A percentile compares a stretch with the other conserved stretches of the same genome.
phyloP scores from a whole-genome alignment of 2,797 vertebrate genomes.

The Crypturellus tataupa region DNA sequence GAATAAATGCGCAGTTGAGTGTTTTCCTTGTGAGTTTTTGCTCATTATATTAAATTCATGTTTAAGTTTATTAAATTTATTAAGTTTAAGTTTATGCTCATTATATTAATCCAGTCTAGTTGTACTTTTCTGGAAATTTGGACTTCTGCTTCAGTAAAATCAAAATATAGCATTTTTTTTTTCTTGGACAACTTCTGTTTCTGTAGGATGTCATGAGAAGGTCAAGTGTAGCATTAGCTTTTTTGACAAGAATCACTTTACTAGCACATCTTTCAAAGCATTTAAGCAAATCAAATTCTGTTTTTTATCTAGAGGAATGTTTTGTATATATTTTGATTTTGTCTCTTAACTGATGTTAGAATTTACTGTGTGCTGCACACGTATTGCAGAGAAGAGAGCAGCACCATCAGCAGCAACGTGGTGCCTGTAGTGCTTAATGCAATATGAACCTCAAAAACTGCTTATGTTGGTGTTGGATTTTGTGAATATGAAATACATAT shows the following conservation, averaged over 20 bases:
- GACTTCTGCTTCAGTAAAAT: neutral
- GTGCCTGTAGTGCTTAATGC: neutral
- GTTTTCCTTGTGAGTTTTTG: neutral
- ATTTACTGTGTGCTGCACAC: fast-evolving
- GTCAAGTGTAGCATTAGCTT: neutral
- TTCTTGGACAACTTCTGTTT: neutral
- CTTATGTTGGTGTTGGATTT: neutral
- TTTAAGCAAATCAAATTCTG: fast-evolving
- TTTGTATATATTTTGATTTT: neutral
- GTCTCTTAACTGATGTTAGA: fast-evolving
- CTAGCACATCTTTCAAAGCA: neutral
- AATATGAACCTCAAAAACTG: neutral
- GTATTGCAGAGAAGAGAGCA: neutral
- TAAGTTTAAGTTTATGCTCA: no score
- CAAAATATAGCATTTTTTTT: neutral
- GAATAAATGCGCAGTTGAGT: neutral
- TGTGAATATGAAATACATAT: neutral
- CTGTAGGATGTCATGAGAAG: neutral
- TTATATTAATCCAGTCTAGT: fast-evolving
- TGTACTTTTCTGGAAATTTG: neutral
- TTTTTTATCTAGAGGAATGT: neutral
- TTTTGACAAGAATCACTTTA: neutral
- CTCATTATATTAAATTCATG: fast-evolving
- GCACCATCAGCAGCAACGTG: fast-evolving
- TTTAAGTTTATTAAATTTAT: no score